These are phyloP conservation scores for Pycnonotus jocosus DNA, from an alignment of 2,113 vertebrate species.

Conservation along the genomic window DNA sequence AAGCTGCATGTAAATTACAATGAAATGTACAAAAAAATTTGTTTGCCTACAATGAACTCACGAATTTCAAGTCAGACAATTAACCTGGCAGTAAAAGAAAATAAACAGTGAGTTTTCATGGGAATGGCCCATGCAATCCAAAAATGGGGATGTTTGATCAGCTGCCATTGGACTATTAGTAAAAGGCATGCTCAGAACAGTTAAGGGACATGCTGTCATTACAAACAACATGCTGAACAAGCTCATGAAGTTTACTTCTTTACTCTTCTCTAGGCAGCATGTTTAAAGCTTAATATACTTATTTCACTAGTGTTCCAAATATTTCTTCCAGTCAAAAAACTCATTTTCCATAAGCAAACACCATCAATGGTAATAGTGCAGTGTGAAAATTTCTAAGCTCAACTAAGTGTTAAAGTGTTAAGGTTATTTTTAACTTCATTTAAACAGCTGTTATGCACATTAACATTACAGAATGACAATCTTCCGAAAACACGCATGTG, in stretches of 20 bases:
- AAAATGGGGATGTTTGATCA: not conserved
- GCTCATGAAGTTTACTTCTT: not conserved
- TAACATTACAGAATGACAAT: not conserved
- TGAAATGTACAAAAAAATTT: not conserved
- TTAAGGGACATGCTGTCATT: not conserved
- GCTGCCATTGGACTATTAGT: not conserved
- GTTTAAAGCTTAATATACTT: not conserved
- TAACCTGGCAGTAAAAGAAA: not conserved
- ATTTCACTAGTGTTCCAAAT: not conserved
- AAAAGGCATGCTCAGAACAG: not conserved
- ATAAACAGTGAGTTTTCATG: not conserved
- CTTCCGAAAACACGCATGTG: not conserved
- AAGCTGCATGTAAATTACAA: not conserved
- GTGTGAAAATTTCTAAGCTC: not conserved
- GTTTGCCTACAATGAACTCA: not conserved
- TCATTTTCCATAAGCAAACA: not conserved
- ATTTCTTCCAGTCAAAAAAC: not conserved
- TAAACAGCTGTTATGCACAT: not conserved
- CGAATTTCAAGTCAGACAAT: slow-evolving; percentile 3
- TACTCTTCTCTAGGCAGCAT: not conserved
- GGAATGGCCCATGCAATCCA: not conserved
- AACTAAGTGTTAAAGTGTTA: not conserved
- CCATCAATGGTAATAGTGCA: not conserved
- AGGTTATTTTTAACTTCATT: slow-evolving; percentile 20
- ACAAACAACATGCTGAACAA: not conserved